These are phyloP conservation scores for Athalia cordata DNA, from an alignment of 2,888 invertebrate species.

Conservation along the genomic window DNA sequence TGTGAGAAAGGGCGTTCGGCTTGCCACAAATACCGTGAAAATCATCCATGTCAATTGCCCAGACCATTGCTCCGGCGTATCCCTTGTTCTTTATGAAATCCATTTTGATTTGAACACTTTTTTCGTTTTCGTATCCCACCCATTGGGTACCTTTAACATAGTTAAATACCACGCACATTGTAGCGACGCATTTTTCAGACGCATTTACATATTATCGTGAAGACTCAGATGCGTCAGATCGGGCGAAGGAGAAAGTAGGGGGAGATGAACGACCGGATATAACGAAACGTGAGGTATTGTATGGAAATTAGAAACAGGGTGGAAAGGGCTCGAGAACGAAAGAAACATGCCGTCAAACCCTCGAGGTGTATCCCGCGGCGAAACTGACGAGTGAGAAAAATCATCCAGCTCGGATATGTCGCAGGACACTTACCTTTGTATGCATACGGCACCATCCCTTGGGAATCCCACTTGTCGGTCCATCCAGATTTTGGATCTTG, in stretches of 20 bases:
- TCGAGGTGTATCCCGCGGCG: too few relatives aligned
- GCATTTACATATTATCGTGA: too few relatives aligned
- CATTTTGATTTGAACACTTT: conserved; percentile 91
- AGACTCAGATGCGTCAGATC: conserved; percentile 11
- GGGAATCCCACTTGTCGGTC: conserved; percentile 89
- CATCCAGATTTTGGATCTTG: conserved; percentile 83
- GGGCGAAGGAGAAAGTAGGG: not conserved
- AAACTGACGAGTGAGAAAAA: too few relatives aligned
- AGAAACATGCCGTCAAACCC: not conserved
- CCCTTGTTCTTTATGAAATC: conserved; percentile 89
- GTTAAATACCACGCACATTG: not conserved
- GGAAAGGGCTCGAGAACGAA: not conserved
- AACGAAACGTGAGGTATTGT: not conserved
- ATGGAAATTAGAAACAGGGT: conserved; percentile 24
- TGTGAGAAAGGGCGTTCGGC: conserved; percentile 83
- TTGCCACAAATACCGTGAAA: conserved; percentile 89
- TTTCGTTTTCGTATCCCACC: conserved; percentile 91
- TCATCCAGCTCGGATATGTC: not conserved
- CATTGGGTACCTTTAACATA: conserved; percentile 81
- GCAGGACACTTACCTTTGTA: conserved; percentile 79
- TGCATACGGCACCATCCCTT: conserved; percentile 89
- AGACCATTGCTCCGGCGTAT: conserved; percentile 92
- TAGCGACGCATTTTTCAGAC: not conserved
- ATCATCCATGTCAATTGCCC: conserved; percentile 96
- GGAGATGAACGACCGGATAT: conserved; percentile 6